phyloP scores from a whole-genome alignment of 2,113 vertebrate species.

The Serranochromis macrocephalus region DNA sequence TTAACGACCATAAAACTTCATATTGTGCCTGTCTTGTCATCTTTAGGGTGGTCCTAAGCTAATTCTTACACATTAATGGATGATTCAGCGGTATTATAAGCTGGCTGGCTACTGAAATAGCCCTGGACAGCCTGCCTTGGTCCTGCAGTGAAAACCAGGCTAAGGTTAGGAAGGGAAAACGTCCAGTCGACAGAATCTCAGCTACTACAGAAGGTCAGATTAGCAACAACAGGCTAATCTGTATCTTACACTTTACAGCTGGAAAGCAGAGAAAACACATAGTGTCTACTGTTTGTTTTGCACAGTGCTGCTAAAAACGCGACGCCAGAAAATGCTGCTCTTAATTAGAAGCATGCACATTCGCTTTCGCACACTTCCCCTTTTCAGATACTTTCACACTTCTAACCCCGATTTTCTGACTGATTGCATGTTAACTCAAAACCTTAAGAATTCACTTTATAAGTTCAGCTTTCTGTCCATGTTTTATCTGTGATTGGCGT shows the following conservation, averaged over 20 bases:
- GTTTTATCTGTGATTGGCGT: neutral
- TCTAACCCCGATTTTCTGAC: neutral
- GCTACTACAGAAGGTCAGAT: neutral
- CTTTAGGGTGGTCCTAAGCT: neutral
- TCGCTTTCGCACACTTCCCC: neutral
- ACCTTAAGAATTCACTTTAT: accelerated
- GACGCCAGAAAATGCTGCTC: neutral
- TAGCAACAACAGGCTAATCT: neutral
- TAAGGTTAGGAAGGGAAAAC: neutral
- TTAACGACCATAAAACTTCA: neutral
- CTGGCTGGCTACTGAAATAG: neutral
- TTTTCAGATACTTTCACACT: neutral
- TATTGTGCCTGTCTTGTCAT: neutral
- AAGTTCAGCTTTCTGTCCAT: neutral
- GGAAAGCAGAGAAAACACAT: neutral
- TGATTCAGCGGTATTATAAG: neutral
- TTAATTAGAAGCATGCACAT: neutral
- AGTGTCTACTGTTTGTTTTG: neutral
- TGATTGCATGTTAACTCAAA: neutral
- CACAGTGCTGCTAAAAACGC: neutral
- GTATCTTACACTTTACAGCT: neutral
- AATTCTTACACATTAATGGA: neutral
- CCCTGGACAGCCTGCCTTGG: neutral
- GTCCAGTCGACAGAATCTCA: neutral
- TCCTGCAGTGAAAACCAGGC: slow-evolving; percentile 22